Evolutionary conservation across 2,113 vertebrate species (phyloP).

Genomic region (Vidua chalybeata): DNA sequence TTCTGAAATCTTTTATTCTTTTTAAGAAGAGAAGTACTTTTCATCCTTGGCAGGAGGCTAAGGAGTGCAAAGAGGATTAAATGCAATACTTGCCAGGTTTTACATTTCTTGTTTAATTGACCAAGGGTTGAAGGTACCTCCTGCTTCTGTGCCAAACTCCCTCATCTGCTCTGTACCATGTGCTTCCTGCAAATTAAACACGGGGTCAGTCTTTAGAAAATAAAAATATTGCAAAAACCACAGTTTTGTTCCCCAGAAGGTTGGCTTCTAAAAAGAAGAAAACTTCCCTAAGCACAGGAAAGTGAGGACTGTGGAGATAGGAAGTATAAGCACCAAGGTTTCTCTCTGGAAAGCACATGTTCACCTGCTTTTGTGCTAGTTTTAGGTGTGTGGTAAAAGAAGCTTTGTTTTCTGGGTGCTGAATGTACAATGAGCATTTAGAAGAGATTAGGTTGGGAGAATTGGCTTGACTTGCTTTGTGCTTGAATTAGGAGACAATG

Average conservation of each 20-base stretch:
- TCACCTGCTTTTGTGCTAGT: not conserved
- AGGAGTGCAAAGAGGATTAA: constrained; percentile 61
- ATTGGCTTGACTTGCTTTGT: not conserved
- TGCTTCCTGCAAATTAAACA: constrained; percentile 1
- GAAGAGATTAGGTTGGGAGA: not conserved
- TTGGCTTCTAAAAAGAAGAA: not conserved
- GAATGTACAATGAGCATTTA: not conserved
- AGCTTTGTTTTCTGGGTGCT: not conserved
- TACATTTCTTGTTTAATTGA: constrained; percentile 63
- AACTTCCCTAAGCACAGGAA: constrained; percentile 31
- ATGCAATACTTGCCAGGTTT: constrained; percentile 45
- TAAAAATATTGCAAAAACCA: not conserved
- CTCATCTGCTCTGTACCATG: constrained; percentile 1
- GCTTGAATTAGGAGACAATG: constrained; percentile 32
- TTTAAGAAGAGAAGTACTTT: constrained; percentile 20
- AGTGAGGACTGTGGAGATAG: constrained; percentile 1
- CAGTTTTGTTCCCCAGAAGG: not conserved
- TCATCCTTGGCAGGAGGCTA: constrained; percentile 41
- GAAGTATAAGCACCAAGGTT: constrained; percentile 12
- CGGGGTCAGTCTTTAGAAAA: constrained; percentile 42
- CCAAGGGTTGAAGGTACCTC: constrained; percentile 41
- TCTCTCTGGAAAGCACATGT: constrained; percentile 23
- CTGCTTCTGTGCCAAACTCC: not conserved
- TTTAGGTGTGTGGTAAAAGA: constrained; percentile 7
- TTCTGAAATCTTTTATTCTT: constrained; percentile 29